phyloP scores from a whole-genome alignment of 2,797 vertebrate genomes.

The Pelochelys cantorii region DNA sequence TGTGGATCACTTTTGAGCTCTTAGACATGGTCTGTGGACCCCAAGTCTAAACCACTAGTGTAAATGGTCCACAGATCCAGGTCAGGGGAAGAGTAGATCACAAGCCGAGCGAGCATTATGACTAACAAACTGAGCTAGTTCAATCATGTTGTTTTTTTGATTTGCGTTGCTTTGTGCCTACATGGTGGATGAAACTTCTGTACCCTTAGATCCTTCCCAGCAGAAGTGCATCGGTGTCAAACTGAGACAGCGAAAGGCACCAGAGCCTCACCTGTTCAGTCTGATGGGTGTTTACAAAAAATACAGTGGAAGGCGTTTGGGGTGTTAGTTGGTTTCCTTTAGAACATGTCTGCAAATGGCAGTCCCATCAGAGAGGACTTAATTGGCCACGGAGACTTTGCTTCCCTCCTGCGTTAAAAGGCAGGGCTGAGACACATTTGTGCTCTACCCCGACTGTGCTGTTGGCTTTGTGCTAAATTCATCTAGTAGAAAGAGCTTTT shows the following conservation, averaged over 20 bases:
- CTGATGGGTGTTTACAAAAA: fast-evolving
- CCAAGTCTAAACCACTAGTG: background rate
- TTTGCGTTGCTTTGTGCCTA: background rate
- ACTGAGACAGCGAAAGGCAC: background rate
- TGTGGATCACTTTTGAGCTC: too few relatives aligned
- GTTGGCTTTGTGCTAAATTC: background rate
- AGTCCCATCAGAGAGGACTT: background rate
- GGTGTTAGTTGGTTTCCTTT: background rate
- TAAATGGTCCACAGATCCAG: background rate
- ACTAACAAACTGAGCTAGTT: background rate
- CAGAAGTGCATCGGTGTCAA: background rate
- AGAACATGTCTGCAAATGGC: background rate
- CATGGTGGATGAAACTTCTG: background rate
- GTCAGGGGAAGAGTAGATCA: background rate
- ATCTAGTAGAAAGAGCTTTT: background rate
- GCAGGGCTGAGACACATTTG: too few relatives aligned
- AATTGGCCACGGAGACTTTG: background rate
- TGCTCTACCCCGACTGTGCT: background rate
- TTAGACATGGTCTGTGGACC: too few relatives aligned
- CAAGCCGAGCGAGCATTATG: background rate
- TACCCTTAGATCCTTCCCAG: background rate
- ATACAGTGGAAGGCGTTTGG: background rate
- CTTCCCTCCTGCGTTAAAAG: background rate
- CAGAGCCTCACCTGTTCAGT: background rate
- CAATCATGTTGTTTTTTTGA: background rate